Evolutionary conservation across 2,797 vertebrate species (phyloP), one percentile per base, ranked within the genome.

Genomic region (Halcyon smyrnensis): DNA sequence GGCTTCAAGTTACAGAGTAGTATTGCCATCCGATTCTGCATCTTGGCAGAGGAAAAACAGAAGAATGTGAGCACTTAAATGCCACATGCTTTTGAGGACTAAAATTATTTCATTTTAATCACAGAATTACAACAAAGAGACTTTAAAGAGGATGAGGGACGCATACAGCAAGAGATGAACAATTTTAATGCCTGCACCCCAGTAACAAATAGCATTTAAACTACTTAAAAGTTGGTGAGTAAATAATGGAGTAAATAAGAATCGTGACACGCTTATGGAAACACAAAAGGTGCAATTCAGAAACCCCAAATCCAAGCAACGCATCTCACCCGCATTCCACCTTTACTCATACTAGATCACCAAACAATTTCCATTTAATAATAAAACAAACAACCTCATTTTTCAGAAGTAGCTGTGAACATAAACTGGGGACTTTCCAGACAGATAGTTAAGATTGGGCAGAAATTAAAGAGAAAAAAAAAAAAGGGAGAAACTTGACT

Each of bases 1-100:
- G 99, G 98, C 97, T 99, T 99, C 97, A 99, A 98, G 97, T 99
- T 99, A 95, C 99, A 99, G 78, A 99, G 97, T 36, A 99, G 98
- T 94, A 99, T 48, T 10, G 98, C 99, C 99, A 99, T 99, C 41
- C 99, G 98, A 97, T 99, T 99, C 96, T 99, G 99, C 99, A 99
- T 99, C 99, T 99, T 98, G 36, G 10, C 41, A n/a, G 32, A 93
- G 19, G 17, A 94, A 95, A 86, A 90, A 59, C 6, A 90, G 57
- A 83, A 88, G 13, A 19, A 41, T 34, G 2, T 32, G 43, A 95
- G 27, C 34, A 63, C 12, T 69, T 62, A 71, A n/a, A 54, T 8
- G 13, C 20, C 62, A 54, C 0, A 1, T 53, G 20, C 12, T 74
- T 82, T 69, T 8, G 15, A 6, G 12, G 19, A n/a, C n/a, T 56